Base-by-base conservation (phyloP, 1,140 invertebrate genomes). In the Phenacoccus solenopsis region DNA sequence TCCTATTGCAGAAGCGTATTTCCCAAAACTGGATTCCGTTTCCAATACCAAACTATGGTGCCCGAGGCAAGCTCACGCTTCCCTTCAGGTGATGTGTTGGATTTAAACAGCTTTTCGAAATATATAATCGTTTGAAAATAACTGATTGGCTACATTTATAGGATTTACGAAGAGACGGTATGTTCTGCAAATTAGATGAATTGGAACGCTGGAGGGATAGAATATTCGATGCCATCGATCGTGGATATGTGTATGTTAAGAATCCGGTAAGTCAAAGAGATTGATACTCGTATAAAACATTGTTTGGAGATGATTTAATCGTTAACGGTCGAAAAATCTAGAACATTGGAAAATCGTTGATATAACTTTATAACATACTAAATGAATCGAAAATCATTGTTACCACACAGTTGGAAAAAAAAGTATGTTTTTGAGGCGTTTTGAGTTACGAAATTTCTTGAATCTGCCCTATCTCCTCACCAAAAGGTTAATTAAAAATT, bases 121-220 rank as follows among this genome's bases (percentile, higher is more conserved):
- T 5, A 4, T 24, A 25, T 69, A 35, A 7, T n/a, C 4, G 3
- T 67, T 30, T 67, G 10, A 13, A n/a, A 24, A 32, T 32, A 67
- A 49, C 16, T 12, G 16, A 38, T 38, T n/a, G 21, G 16, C 38
- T 2, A 61, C 28, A 57, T 30, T 27, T 27, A 68, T 21, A 80
- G 3, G 87, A 91, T 75, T 74, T 90, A 1, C 84, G 85, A 72
- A 81, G 88, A 20, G 82, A 84, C 7, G 82, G 82, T 0, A 88
- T 90, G 75, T 81, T 86, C 74, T 81, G 90, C 35, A 79, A 79
- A 67, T 79, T 84, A 56, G 88, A 90, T 72, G 79, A 91, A 3
- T 78, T 93, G 73, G 86, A 88, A 74, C 82, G 84, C 57, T 93
- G 89, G 88, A 80, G 87, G 0, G 87, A 89, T 74, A 81, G 90